phyloP scores from a whole-genome alignment of 2,113 vertebrate species.

The Okapia johnstoni region DNA sequence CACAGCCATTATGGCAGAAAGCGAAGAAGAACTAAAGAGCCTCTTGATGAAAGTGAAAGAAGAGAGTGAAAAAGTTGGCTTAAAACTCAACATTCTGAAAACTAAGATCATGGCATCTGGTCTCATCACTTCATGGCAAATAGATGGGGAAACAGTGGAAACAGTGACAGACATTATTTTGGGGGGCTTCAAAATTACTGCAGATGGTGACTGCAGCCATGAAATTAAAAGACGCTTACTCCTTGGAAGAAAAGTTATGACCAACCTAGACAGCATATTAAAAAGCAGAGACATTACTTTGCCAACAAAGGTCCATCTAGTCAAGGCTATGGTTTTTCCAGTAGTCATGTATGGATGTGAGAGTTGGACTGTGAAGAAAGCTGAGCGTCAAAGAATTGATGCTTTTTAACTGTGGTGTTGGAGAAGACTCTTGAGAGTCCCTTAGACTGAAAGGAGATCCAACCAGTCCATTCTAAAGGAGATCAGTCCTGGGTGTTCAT shows the following conservation, averaged over 20 bases:
- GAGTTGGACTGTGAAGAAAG: background rate
- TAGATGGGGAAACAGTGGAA: background rate
- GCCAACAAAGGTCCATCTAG: background rate
- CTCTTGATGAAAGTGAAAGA: background rate
- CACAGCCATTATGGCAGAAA: background rate
- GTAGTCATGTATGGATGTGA: background rate
- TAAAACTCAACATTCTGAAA: background rate
- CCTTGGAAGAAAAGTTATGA: background rate
- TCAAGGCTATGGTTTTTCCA: background rate
- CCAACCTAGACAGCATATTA: background rate
- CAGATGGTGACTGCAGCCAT: background rate
- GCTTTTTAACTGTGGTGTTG: background rate
- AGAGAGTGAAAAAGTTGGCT: background rate
- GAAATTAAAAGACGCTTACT: background rate
- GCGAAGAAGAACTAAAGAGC: background rate
- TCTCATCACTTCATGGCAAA: background rate
- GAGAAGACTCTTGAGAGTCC: background rate
- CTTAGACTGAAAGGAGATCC: background rate
- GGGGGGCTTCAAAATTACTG: accelerated
- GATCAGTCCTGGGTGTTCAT: background rate
- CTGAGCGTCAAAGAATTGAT: accelerated
- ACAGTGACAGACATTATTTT: background rate
- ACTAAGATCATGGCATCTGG: background rate
- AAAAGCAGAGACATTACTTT: background rate
- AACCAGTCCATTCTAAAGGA: background rate